Percentiles rank a stretch among this genome's conserved stretches.
Conservation (phyloP, 2,797 vertebrate species). For the Eupleurogrammus muticus region DNA sequence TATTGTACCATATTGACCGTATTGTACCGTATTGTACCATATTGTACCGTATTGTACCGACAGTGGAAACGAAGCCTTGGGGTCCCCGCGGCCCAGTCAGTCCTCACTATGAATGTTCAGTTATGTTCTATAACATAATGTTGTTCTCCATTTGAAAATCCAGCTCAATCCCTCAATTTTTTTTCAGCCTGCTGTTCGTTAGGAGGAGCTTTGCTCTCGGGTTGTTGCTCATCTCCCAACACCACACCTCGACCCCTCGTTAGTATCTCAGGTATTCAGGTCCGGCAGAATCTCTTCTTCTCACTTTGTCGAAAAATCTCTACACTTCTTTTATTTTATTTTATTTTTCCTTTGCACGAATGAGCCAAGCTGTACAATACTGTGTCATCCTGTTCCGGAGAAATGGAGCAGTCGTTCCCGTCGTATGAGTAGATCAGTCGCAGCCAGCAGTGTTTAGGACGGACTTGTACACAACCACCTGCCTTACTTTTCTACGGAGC, state of each 20-base stretch:
- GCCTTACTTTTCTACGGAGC: conserved; percentile 64
- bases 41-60: too few species aligned
- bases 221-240: conserved; percentile 15
- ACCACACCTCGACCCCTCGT: conserved; percentile 34
- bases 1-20: too few species aligned
- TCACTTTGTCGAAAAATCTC: conserved; percentile 27
- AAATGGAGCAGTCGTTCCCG: conserved; percentile 17
- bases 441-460: conserved; percentile 39
- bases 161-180: neutral
- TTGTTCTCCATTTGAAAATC: conserved; percentile 25
- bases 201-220: neutral
- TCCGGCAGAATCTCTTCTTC: conserved; percentile 32
- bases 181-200: neutral
- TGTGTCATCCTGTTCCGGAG: conserved; percentile 39
- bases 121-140: too few species aligned
- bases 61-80: neutral
- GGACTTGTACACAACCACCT: conserved; percentile 44
- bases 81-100: conserved; percentile 14
- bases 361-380: conserved; percentile 58
- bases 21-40: too few species aligned
- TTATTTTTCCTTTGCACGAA: conserved; percentile 36
- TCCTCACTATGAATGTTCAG: conserved; percentile 42
- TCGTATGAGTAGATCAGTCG: conserved; percentile 33
- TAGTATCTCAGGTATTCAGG: conserved; percentile 67
- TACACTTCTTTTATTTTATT: conserved; percentile 33